These are phyloP conservation scores for Pyrrhosoma nymphula DNA, from an alignment of 2,888 invertebrate species.

Conservation along the genomic window DNA sequence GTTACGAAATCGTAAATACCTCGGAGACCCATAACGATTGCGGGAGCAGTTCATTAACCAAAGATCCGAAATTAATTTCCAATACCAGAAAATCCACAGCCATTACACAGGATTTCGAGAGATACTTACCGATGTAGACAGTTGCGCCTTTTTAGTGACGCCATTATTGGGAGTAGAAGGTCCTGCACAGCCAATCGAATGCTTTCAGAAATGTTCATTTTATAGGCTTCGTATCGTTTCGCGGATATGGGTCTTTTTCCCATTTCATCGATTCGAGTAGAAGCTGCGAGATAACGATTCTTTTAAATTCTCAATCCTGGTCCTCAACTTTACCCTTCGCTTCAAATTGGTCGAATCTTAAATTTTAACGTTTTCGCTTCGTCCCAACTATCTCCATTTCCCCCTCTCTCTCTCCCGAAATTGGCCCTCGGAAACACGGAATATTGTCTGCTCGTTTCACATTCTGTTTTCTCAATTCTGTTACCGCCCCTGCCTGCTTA, in stretches of 20 bases:
- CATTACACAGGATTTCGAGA: not conserved
- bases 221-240: not conserved
- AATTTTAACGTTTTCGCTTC: not conserved
- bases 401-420: not conserved
- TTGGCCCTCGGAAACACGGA: not conserved
- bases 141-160: not conserved
- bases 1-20: not conserved
- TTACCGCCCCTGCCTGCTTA: not conserved
- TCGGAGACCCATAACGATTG: not conserved
- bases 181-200: not conserved
- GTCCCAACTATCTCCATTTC: too few relatives aligned
- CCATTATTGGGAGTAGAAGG: not conserved
- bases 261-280: not conserved
- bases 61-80: not conserved
- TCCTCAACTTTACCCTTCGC: not conserved
- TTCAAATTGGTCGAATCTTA: not conserved
- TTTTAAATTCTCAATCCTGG: too few relatives aligned
- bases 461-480: not conserved
- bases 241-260: not conserved
- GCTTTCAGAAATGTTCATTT: not conserved
- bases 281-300: too few relatives aligned
- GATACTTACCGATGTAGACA: not conserved
- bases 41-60: not conserved
- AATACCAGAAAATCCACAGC: not conserved
- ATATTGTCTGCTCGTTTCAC: not conserved